A percentile compares a stretch with the other conserved stretches of the same genome.
Conservation (phyloP, 2,113 vertebrate species). For the Rhadina sibilatrix region DNA sequence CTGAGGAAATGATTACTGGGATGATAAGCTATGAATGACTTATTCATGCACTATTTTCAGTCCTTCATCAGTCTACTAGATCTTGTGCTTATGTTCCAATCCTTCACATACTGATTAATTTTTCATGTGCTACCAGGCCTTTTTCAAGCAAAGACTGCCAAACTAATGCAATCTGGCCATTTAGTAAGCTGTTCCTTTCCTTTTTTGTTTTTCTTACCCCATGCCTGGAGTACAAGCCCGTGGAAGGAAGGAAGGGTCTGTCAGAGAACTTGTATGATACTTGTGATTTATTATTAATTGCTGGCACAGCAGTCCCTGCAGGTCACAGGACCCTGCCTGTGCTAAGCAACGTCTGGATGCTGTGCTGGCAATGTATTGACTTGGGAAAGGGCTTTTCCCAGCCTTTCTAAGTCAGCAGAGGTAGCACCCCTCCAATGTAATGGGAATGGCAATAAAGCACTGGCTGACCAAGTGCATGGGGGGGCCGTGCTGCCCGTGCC, state of each 20-base stretch:
- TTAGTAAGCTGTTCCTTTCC: constrained; percentile 39
- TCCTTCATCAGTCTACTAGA: neutral
- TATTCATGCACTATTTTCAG: constrained; percentile 33
- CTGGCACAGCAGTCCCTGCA: constrained; percentile 5
- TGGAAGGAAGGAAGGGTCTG: constrained; percentile 58
- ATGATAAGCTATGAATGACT: constrained; percentile 59
- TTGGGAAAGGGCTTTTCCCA: neutral
- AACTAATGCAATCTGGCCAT: neutral
- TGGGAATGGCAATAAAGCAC: neutral
- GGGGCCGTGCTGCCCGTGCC: neutral
- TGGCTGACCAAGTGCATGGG: neutral
- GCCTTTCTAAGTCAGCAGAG: neutral
- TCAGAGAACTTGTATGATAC: constrained; percentile 43
- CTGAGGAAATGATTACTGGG: constrained; percentile 13
- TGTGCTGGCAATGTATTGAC: neutral
- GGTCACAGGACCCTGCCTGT: neutral
- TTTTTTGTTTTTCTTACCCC: constrained; percentile 57
- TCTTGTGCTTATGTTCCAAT: constrained; percentile 7
- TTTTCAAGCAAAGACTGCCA: constrained; percentile 36
- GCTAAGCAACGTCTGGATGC: neutral
- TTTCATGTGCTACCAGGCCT: constrained; percentile 19
- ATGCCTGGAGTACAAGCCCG: constrained; percentile 34
- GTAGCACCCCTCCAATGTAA: neutral
- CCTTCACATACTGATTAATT: neutral
- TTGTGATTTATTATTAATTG: constrained; percentile 56